Conservation (phyloP, 2,797 vertebrate genomes). For the Acanthiza pusilla region DNA sequence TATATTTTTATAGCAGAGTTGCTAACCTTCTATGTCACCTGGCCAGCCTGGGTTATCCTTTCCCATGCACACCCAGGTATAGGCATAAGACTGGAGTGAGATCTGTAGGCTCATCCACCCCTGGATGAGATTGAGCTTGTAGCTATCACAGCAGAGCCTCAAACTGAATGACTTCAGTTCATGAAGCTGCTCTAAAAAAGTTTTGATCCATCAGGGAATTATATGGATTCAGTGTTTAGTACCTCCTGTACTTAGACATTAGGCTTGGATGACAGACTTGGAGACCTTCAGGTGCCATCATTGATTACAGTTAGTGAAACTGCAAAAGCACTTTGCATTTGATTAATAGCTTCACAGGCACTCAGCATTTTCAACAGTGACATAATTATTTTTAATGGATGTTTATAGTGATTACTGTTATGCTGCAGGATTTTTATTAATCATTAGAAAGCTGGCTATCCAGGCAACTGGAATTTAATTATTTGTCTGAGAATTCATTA, state of each 20-base stretch:
- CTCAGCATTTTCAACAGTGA: neutral
- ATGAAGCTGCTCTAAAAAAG: neutral
- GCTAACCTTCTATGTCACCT: neutral
- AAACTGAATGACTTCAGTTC: neutral
- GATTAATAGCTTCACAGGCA: neutral
- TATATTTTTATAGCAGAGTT: neutral
- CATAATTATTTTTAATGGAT: neutral
- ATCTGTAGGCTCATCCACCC: neutral
- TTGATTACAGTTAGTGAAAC: neutral
- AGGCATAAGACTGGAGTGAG: neutral
- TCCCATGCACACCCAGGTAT: neutral
- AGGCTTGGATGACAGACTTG: neutral
- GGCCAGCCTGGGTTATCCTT: neutral
- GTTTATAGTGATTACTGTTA: conserved; percentile 15
- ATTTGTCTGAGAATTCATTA: conserved; percentile 52
- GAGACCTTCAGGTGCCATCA: neutral
- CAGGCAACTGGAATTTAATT: conserved; percentile 36
- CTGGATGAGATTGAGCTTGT: neutral
- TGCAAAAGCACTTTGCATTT: neutral
- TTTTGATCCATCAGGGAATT: neutral
- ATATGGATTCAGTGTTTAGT: neutral
- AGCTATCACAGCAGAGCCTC: neutral
- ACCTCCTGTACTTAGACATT: neutral
- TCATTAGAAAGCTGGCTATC: conserved; percentile 5
- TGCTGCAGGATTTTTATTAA: conserved; percentile 21